Percentiles rank a stretch among this genome's conserved stretches.
These are phyloP conservation scores for Paratrypauchen microcephalus DNA, from an alignment of 2,797 vertebrate species.

Conservation along the genomic window DNA sequence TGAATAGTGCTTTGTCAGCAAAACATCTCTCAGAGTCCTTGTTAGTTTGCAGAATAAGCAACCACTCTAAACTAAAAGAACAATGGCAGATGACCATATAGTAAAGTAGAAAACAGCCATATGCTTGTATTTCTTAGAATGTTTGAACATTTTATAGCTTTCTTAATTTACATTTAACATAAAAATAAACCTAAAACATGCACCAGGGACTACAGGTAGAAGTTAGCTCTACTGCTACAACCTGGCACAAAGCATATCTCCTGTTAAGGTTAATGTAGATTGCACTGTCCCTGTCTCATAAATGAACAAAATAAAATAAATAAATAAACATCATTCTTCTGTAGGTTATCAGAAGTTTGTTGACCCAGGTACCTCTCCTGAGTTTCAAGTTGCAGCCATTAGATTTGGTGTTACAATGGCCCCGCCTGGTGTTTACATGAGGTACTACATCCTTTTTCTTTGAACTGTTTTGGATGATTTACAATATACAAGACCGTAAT, in stretches of 20 bases:
- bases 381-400: conserved; percentile 82
- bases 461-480: background rate
- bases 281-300: too few species aligned
- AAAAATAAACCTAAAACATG: too few species aligned
- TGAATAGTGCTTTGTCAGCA: conserved; percentile 70
- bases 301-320: too few species aligned
- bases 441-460: conserved; percentile 69
- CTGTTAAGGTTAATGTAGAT: too few species aligned
- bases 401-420: conserved; percentile 88
- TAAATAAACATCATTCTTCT: background rate
- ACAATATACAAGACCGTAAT: background rate
- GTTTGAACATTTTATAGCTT: background rate
- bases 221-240: too few species aligned
- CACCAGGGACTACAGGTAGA: too few species aligned
- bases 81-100: conserved; percentile 27
- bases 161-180: background rate
- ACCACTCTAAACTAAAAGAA: conserved; percentile 37
- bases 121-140: background rate
- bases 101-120: too few species aligned
- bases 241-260: too few species aligned
- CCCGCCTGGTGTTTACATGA: conserved; percentile 90
- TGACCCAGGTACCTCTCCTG: conserved; percentile 88
- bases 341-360: conserved; percentile 89
- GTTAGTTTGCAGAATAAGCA: conserved; percentile 60
- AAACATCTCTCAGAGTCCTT: conserved; percentile 33